Evolutionary conservation across 2,888 invertebrate species (phyloP).

Genomic region (Tanytarsus gracilentus): DNA sequence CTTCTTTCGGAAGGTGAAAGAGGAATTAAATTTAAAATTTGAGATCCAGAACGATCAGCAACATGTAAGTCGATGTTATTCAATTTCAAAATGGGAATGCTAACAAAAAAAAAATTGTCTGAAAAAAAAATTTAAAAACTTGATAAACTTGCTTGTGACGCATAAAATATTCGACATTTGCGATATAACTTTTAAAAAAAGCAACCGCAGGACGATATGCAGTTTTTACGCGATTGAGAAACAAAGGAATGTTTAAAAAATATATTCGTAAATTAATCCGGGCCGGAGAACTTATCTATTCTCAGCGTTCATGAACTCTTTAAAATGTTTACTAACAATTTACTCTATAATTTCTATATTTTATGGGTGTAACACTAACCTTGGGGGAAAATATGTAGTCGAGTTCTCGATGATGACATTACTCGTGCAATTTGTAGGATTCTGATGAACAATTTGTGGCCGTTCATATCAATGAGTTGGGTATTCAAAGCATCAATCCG

Average conservation of each 20-base stretch:
- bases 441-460: constrained; percentile 29
- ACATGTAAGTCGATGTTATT: constrained; percentile 1
- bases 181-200: not conserved
- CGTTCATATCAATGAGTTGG: constrained; percentile 10
- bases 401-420: not conserved
- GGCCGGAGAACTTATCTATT: no score
- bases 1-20: constrained; percentile 14
- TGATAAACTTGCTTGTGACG: constrained; percentile 4
- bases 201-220: not conserved
- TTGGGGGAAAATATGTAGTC: not conserved
- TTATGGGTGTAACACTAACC: not conserved
- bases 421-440: not conserved
- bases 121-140: not conserved
- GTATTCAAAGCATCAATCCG: constrained; percentile 37
- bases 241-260: not conserved
- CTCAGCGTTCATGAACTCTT: no score
- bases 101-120: not conserved
- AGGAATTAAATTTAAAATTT: constrained; percentile 18
- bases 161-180: not conserved
- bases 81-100: not conserved
- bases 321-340: no score
- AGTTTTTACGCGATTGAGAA: not conserved
- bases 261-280: no score
- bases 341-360: no score
- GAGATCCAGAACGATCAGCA: constrained; percentile 24